Conservation (phyloP, 1,140 invertebrate species). For the Trachelipus rathkii region DNA sequence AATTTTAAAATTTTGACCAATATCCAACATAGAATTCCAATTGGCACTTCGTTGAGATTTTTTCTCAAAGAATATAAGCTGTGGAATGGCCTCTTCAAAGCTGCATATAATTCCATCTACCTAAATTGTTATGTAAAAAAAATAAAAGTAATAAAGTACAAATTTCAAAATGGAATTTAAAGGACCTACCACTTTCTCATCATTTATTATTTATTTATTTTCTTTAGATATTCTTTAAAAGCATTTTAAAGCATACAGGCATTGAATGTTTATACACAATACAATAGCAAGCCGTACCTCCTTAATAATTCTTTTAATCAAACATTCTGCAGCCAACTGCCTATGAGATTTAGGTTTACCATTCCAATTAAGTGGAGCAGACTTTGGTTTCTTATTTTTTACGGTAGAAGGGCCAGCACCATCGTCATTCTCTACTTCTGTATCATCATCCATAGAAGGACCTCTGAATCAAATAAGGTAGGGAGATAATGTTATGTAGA, state of each 20-base stretch:
- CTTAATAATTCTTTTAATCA: slow-evolving; percentile 49
- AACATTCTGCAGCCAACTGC: slow-evolving; percentile 50
- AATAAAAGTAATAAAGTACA: too few species aligned
- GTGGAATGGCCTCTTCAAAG: slow-evolving; percentile 54
- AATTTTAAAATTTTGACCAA: slow-evolving; percentile 52
- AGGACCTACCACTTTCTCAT: too few species aligned
- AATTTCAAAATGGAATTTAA: too few species aligned
- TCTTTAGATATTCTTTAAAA: too few species aligned
- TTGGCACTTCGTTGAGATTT: slow-evolving; percentile 51
- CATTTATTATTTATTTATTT: too few species aligned
- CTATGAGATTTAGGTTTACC: slow-evolving; percentile 50
- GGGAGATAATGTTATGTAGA: too few species aligned
- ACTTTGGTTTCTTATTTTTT: background rate
- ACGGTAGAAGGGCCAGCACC: background rate
- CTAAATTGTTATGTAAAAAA: slow-evolving; percentile 21
- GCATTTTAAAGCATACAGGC: too few species aligned
- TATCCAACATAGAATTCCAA: slow-evolving; percentile 55
- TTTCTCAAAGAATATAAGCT: slow-evolving; percentile 53
- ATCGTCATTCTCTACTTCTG: slow-evolving; percentile 16
- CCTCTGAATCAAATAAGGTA: slow-evolving; percentile 8
- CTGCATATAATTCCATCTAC: slow-evolving; percentile 45
- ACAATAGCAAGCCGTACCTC: slow-evolving; percentile 44
- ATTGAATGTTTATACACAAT: too few species aligned
- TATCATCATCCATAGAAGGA: slow-evolving; percentile 22
- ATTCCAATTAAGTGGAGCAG: slow-evolving; percentile 45